phyloP scores from a whole-genome alignment of 2,113 vertebrate species.

The Aspiorhynchus laticeps region DNA sequence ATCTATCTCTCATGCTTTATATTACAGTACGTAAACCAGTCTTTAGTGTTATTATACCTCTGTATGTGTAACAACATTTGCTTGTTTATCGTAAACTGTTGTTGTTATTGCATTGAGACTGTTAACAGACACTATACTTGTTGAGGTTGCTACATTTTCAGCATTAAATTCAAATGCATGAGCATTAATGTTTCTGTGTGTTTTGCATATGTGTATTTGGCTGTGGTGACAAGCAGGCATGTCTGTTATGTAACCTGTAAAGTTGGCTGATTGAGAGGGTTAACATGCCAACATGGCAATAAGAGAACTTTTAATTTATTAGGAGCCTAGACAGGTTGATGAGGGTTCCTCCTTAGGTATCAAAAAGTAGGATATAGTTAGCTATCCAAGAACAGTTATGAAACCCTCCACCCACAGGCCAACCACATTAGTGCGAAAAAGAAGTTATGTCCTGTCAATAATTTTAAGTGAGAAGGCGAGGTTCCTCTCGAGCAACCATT shows the following conservation, averaged over 20 bases:
- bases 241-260: constrained; percentile 50
- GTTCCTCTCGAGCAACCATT: background rate
- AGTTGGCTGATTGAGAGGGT: background rate
- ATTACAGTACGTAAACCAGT: background rate
- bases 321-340: constrained; percentile 21
- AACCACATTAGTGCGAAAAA: too few species aligned
- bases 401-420: constrained; percentile 1
- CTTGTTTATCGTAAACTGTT: background rate
- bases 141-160: background rate
- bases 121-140: background rate
- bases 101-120: background rate
- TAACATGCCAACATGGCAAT: constrained; percentile 9
- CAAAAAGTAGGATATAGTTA: background rate
- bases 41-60: too few species aligned
- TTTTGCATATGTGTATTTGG: background rate
- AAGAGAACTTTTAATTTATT: constrained; percentile 15
- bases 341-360: constrained; percentile 9
- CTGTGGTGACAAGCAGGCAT: constrained; percentile 45
- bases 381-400: constrained; percentile 18
- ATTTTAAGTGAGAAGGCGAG: background rate
- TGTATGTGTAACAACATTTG: background rate
- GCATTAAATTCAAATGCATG: background rate
- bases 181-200: constrained; percentile 10
- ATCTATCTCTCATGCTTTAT: background rate
- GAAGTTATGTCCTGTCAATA: background rate